These are phyloP conservation scores for Palythoa caribaeorum DNA, from an alignment of 92 coral and sea anemone genomes.

Conservation along the genomic window DNA sequence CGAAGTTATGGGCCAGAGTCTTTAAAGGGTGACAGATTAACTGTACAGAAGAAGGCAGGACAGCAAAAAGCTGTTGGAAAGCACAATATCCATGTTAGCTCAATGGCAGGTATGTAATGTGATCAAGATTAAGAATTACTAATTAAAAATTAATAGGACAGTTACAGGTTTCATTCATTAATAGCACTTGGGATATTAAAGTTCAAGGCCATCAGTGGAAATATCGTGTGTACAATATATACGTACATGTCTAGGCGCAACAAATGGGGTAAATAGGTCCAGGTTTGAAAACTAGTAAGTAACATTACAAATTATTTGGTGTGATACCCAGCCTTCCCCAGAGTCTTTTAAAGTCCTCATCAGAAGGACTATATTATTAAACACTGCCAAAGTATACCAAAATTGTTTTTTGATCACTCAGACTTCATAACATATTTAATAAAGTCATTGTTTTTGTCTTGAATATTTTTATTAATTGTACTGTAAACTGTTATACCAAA, in stretches of 20 bases:
- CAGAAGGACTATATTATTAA: not conserved
- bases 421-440: not conserved
- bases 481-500: not conserved
- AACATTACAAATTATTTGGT: too few species aligned
- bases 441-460: not conserved
- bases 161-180: constrained; percentile 13
- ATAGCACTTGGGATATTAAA: not conserved
- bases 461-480: not conserved
- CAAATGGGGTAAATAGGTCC: constrained; percentile 9
- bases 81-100: constrained; percentile 59
- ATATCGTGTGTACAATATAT: constrained; percentile 19
- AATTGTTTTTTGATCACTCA: not conserved
- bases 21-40: constrained; percentile 45
- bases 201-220: constrained; percentile 9
- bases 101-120: constrained; percentile 44
- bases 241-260: not conserved
- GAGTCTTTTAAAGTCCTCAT: not conserved
- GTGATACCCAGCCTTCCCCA: not conserved
- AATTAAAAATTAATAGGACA: not conserved
- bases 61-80: constrained; percentile 54
- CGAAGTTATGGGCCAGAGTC: constrained; percentile 55
- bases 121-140: constrained; percentile 24
- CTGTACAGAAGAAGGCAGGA: constrained; percentile 45
- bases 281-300: too few species aligned
- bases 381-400: not conserved